Percentiles rank a stretch among this genome's conserved stretches.
These are phyloP conservation scores for Anadara kagoshimensis DNA, from an alignment of 1,140 invertebrate species.

Conservation along the genomic window DNA sequence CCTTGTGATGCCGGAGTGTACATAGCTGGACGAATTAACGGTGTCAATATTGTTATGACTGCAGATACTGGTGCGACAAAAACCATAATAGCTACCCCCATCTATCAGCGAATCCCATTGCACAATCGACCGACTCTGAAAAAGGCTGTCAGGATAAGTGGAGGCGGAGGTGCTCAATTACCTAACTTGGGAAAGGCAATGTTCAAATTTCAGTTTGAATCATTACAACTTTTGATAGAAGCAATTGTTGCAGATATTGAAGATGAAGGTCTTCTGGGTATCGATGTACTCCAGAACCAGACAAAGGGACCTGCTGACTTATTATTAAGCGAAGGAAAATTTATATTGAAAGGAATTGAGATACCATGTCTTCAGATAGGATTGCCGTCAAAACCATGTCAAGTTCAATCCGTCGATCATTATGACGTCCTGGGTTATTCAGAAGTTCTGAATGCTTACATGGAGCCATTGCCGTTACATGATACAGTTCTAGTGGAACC, in stretches of 20 bases:
- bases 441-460: too few relatives aligned
- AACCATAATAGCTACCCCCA: constrained; percentile 2
- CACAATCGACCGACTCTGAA: not conserved
- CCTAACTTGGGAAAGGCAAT: not conserved
- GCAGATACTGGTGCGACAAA: constrained; percentile 27
- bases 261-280: constrained; percentile 4
- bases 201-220: too few relatives aligned
- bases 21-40: constrained; percentile 7
- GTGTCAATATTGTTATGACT: not conserved
- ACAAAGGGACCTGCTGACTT: too few relatives aligned
- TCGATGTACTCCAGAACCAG: too few relatives aligned
- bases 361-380: too few relatives aligned
- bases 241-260: constrained; percentile 8
- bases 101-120: constrained; percentile 10
- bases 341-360: too few relatives aligned
- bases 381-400: too few relatives aligned
- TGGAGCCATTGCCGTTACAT: too few relatives aligned
- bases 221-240: constrained; percentile 17
- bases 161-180: constrained; percentile 10
- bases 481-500: too few relatives aligned
- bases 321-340: too few relatives aligned
- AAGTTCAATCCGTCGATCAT: too few relatives aligned
- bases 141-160: not conserved
- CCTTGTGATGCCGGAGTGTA: constrained; percentile 19
- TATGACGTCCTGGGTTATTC: too few relatives aligned